Base-by-base conservation (phyloP, 2,113 vertebrate species). In the Butorides virescens region DNA sequence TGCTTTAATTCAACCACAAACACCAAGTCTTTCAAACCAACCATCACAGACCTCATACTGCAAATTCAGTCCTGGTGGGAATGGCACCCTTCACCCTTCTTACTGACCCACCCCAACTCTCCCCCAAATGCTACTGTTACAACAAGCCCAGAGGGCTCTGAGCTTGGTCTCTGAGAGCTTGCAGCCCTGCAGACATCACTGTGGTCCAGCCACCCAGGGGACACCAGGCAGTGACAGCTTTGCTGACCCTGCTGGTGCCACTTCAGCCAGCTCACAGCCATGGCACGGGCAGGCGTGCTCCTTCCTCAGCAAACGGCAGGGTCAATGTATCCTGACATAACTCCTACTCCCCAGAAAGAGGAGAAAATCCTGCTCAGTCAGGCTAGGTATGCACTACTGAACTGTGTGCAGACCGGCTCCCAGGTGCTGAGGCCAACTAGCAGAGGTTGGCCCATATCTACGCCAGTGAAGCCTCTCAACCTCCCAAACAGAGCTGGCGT, bases 41-140 rank as follows among this genome's bases (percentile, higher is more conserved):
- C 4, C 3, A 1, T 49, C 49, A 66, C 46, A 73, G 63, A 73
- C 16, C 14, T 49, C 0, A 0, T 34, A 62, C 25, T n/a, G 27
- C 47, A 81, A 66, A 36, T 21, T 29, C 59, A 36, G 19, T 25
- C 23, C 37, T 55, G 11, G 4, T 12, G 27, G 55, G 37, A 76
- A 22, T 27, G 39, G 7, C 9, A 25, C 49, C 15, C 46, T 77
- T 70, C 59, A 22, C 14, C 34, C 22, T 62, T 70, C 42, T 58
- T 7, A 49, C 42, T n/a, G 25, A 65, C 18, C 13, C 17, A 65
- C 15, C 18, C 13, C 17, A 65, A 14, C 18, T 32, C 6, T 8
- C 4, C 9, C n/a, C 85, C n/a, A 26, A 42, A 34, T 17, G 58
- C 32, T 50, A 42, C 15, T 4, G 71, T 15, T 16, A 11, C 17